These are phyloP conservation scores for Aplidium turbinatum DNA, from an alignment of 23 tunicate species.

Conservation along the genomic window DNA sequence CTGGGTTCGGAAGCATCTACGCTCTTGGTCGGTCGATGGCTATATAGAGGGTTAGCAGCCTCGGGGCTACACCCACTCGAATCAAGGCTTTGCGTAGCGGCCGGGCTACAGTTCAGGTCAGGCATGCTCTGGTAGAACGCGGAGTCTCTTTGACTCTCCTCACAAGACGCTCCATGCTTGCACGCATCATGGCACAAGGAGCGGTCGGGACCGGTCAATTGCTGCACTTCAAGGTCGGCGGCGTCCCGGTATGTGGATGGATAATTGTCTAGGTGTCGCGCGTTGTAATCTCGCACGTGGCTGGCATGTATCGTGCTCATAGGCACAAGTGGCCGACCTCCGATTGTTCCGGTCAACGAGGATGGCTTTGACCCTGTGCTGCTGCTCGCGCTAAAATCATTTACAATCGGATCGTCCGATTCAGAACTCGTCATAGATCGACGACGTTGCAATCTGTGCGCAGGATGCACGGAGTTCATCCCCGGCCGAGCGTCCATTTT, in stretches of 20 bases:
- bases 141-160: slow-evolving; percentile 54
- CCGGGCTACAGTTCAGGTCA: slow-evolving; percentile 38
- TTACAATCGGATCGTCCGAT: slow-evolving; percentile 84
- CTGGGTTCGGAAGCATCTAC: no score
- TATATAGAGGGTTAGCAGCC: slow-evolving; percentile 2
- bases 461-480: no score
- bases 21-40: no score
- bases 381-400: slow-evolving; percentile 83
- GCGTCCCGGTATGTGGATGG: slow-evolving; percentile 37
- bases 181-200: not conserved
- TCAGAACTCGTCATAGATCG: slow-evolving; percentile 67
- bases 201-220: slow-evolving; percentile 35
- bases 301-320: not conserved
- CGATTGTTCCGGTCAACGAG: slow-evolving; percentile 26
- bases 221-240: slow-evolving; percentile 72
- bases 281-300: not conserved
- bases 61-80: slow-evolving; percentile 64
- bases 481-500: no score
- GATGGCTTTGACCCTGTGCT: slow-evolving; percentile 69
- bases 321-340: not conserved
- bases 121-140: slow-evolving; percentile 73
- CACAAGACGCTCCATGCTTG: slow-evolving; percentile 5
- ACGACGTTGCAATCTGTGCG: no score
- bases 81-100: slow-evolving; percentile 17
- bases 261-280: slow-evolving; percentile 7